These are phyloP conservation scores for Agrochola circellaris DNA, from an alignment of 2,888 invertebrate genomes.

Conservation along the genomic window DNA sequence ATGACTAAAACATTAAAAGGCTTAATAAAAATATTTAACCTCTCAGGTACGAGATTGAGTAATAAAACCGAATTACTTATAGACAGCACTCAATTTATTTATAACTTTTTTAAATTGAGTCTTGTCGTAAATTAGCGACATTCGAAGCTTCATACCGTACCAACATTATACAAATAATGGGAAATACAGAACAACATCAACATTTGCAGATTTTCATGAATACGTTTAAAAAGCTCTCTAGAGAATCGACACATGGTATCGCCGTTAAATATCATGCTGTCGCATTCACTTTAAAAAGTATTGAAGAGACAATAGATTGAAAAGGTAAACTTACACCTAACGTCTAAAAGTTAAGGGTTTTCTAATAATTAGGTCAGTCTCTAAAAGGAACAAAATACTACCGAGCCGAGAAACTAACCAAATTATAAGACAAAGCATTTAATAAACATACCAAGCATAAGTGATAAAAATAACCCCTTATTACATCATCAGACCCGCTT, in stretches of 20 bases:
- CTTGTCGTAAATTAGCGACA: slow-evolving; percentile 9
- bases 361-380: background rate
- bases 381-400: too few relatives aligned
- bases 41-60: slow-evolving; percentile 6
- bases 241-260: background rate
- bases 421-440: too few relatives aligned
- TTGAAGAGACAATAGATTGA: too few relatives aligned
- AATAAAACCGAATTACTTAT: slow-evolving; percentile 32
- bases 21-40: too few relatives aligned
- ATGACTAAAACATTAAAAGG: too few relatives aligned
- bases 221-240: background rate
- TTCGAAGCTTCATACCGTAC: background rate
- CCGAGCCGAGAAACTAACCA: too few relatives aligned
- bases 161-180: too few relatives aligned
- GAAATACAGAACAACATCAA: background rate
- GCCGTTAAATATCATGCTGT: background rate
- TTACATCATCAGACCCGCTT: background rate
- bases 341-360: background rate
- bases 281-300: background rate
- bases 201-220: background rate
- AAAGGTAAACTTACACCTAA: background rate
- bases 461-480: background rate
- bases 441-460: background rate
- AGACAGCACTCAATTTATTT: slow-evolving; percentile 31
- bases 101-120: slow-evolving; percentile 8